These are phyloP conservation scores for Pollenia amentaria DNA, from an alignment of 2,888 invertebrate species.

Conservation along the genomic window DNA sequence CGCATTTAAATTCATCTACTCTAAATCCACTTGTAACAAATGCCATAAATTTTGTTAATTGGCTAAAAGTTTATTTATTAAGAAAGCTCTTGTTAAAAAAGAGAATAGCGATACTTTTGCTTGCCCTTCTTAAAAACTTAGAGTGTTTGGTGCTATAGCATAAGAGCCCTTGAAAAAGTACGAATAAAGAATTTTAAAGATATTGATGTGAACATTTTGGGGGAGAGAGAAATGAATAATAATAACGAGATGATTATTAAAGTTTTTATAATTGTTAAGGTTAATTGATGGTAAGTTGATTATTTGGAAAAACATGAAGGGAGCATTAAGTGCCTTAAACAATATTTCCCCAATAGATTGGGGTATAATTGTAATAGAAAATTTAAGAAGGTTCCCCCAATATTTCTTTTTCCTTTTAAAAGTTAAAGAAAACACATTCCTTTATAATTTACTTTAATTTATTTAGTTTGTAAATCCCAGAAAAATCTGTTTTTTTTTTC, in stretches of 20 bases:
- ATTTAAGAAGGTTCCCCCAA: too few relatives aligned
- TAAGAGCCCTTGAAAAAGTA: not conserved
- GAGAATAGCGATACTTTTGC: not conserved
- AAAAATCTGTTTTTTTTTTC: not conserved
- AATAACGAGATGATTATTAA: not conserved
- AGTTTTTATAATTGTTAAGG: slow-evolving; percentile 29
- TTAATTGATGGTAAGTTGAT: not conserved
- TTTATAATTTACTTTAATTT: too few relatives aligned
- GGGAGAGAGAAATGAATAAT: not conserved
- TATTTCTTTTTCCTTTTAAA: too few relatives aligned
- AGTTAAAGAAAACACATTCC: too few relatives aligned
- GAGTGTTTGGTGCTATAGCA: not conserved
- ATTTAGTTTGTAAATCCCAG: not conserved
- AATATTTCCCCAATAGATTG: too few relatives aligned
- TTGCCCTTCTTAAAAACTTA: not conserved
- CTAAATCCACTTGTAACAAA: slow-evolving; percentile 61
- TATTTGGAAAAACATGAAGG: too few relatives aligned
- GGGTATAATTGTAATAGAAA: too few relatives aligned
- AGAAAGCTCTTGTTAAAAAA: too few relatives aligned
- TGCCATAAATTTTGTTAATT: slow-evolving; percentile 65
- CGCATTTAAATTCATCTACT: slow-evolving; percentile 35
- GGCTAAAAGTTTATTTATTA: slow-evolving; percentile 52
- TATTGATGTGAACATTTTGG: not conserved
- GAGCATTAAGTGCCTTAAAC: too few relatives aligned
- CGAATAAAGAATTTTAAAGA: not conserved